Evolutionary conservation across 1,140 invertebrate genomes (phyloP), one percentile per base, ranked within the genome.

Genomic region (Stenopsyche tienmushanensis): DNA sequence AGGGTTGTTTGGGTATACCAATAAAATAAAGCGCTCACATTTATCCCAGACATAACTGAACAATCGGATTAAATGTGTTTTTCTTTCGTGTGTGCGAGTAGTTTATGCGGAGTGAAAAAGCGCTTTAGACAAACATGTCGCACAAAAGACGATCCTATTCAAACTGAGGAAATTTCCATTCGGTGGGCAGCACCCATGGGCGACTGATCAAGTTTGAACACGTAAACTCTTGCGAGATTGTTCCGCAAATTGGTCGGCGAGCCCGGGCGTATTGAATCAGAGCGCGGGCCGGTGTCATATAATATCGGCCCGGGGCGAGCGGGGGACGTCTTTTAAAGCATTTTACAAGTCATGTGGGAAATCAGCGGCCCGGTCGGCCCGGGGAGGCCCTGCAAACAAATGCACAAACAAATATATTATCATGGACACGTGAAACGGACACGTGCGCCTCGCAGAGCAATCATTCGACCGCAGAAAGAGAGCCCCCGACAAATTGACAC

Each of bases 261-360:
- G 42, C 25, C 25, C 25, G 17, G 10, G 23, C 26, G 59, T 62
- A 62, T 62, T 62, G 59, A 62, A 62, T 62, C 59, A 47, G 59
- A 59, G 34, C 17, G 24, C 25, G 44, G 44, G 21, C 15, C 57
- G 57, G 34, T 18, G 44, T 47, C 44, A 47, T 47, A 47, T 18
- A 47, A 47, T 18, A 47, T 47, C 24, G 52, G 44, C 39, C 34
- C 29, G 62, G 23, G 24, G 39, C 20, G 49, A 13, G n/a, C 49
- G 54, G 13, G 44, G 44, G 39, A 21, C 20, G 65, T 52, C 66
- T 63, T 65, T 69, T 69, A 65, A 69, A 69, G 24, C 67, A 60
- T 65, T 69, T 69, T 69, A 69, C 67, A 65, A 64, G 68, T 59
- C 68, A 47, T 70, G 54, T 66, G 68, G 68, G 68, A 70, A 70